These are phyloP conservation scores for Xestia sexstrigata DNA, from an alignment of 2,888 invertebrate species.

Conservation along the genomic window DNA sequence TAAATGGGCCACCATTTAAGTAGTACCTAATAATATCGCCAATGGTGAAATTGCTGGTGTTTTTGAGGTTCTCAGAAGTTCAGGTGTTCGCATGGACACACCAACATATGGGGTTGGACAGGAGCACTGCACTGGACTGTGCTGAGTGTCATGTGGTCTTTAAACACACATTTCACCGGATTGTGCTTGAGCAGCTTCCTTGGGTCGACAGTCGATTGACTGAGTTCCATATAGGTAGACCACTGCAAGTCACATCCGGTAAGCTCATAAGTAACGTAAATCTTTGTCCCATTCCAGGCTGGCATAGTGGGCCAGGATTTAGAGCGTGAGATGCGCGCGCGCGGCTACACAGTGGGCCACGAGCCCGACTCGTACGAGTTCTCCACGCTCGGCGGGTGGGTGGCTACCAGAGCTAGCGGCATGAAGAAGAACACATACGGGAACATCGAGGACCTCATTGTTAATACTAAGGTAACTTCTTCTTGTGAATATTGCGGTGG, in stretches of 20 bases:
- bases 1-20: too few species aligned
- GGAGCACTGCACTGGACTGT: too few species aligned
- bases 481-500: not conserved
- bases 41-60: too few species aligned
- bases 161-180: not conserved
- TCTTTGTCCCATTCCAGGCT: conserved; percentile 92
- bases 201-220: not conserved
- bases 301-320: conserved; percentile 99
- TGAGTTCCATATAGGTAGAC: not conserved
- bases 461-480: conserved; percentile 94
- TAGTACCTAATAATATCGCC: too few species aligned
- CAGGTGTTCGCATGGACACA: not conserved
- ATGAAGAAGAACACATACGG: conserved; percentile 99
- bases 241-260: not conserved
- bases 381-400: conserved; percentile 99
- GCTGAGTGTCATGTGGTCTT: not conserved
- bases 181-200: not conserved
- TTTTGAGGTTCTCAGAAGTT: not conserved
- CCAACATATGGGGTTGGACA: not conserved
- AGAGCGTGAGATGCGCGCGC: conserved; percentile 94
- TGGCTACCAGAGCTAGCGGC: conserved; percentile 98
- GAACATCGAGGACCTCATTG: conserved; percentile 98
- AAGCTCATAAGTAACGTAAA: not conserved
- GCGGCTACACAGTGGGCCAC: conserved; percentile 97
- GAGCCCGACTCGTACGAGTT: conserved; percentile 99